A percentile compares a stretch with the other conserved stretches of the same genome.
Conservation (phyloP, 2,113 vertebrate species). For the Bombycilla garrulus region DNA sequence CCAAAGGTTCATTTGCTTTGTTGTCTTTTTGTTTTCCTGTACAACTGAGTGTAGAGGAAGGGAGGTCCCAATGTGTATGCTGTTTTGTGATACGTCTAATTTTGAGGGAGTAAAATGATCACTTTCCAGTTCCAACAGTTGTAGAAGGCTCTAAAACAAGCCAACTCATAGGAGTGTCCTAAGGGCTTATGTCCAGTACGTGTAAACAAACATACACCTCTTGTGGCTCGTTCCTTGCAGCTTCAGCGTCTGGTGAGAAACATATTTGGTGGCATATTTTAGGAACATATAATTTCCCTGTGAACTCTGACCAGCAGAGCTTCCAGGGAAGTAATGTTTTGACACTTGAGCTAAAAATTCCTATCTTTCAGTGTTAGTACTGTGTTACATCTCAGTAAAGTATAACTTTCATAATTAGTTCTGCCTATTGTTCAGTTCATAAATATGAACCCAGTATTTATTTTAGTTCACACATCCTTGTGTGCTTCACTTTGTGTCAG, state of each 20-base stretch:
- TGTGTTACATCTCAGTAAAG: background rate
- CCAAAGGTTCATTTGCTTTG: background rate
- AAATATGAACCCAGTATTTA: background rate
- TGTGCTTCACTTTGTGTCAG: background rate
- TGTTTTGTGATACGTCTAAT: background rate
- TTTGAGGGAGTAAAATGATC: background rate
- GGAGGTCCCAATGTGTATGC: background rate
- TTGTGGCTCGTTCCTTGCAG: background rate
- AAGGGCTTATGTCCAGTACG: accelerated
- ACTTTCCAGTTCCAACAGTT: background rate
- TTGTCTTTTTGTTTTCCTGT: background rate
- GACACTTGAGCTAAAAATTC: background rate
- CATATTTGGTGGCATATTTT: background rate
- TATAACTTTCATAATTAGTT: background rate
- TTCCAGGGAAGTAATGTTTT: background rate
- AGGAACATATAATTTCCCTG: background rate
- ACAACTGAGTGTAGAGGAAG: background rate
- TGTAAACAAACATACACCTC: background rate
- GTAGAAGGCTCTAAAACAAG: background rate
- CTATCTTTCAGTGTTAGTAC: background rate
- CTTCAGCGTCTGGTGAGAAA: background rate
- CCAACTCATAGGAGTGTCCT: background rate
- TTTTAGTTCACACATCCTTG: background rate
- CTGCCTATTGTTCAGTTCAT: background rate
- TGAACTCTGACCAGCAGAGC: background rate